Base-by-base conservation (phyloP, 1,140 invertebrate species). In the Drosophila sp. region DNA sequence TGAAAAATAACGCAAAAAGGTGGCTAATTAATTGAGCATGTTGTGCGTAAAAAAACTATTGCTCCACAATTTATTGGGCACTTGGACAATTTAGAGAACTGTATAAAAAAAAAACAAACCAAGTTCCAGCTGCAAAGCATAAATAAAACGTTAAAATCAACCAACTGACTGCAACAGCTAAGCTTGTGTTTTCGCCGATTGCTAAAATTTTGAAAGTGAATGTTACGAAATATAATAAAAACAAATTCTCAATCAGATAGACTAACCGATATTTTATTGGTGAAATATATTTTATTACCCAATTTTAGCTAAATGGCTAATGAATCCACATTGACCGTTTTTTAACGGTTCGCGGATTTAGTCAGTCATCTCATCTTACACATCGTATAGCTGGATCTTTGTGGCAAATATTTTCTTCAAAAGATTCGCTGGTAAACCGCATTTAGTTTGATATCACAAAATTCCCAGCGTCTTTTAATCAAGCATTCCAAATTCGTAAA, bases 91-190 rank as follows among this genome's bases (percentile, higher is more conserved):
- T 75, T 68, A 70, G 73, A 38, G 60, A 66, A 58, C 60, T 76
- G 65, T 35, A 63, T 35, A 72, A 64, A 74, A 35, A 25, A 32
- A 8, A n/a, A 29, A 10, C 56, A 58, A 47, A 55, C 40, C 25
- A 72, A 60, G 61, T 33, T 67, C 62, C 80, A 85, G 81, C 77
- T 84, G 81, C 80, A 77, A 44, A 63, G 50, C 66, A 78, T 82
- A 80, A 76, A 85, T 81, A 71, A 66, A 70, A 7, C 0, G 6
- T 7, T 30, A 29, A 29, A 25, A 0, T 8, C 55, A 32, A 33
- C n/a, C 17, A 33, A 30, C 58, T 35, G 69, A 35, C 33, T 4
- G 8, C 7, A 8, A 10, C 38, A 65, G 67, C 63, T 35, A 60
- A 68, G 58, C 63, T 65, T 61, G 70, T 83, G 69, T 65, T 71